Percentiles rank a stretch among this genome's conserved stretches.
phyloP scores from a whole-genome alignment of 2,113 vertebrate genomes.

The Podarcis cretensis region DNA sequence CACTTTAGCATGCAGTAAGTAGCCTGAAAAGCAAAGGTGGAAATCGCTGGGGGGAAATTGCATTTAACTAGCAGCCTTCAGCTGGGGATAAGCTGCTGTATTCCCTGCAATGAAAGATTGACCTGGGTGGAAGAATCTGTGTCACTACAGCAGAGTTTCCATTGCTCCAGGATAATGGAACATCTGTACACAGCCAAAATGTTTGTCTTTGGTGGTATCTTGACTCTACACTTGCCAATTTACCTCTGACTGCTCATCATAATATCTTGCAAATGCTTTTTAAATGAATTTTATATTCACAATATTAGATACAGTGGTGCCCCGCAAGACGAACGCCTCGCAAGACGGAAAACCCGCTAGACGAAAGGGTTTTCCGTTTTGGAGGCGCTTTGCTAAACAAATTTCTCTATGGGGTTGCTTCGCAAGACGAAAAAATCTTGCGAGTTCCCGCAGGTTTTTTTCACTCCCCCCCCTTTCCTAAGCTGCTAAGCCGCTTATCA shows the following conservation, averaged over 20 bases:
- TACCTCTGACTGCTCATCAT: conserved; percentile 53
- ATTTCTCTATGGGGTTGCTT: too few relatives aligned
- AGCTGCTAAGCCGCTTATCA: too few relatives aligned
- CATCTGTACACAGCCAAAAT: conserved; percentile 66
- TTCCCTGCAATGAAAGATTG: conserved; percentile 51
- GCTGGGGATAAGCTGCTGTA: conserved; percentile 52
- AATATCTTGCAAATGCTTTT: conserved; percentile 73
- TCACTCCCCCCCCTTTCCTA: too few relatives aligned
- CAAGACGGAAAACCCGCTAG: too few relatives aligned
- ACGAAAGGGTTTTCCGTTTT: too few relatives aligned
- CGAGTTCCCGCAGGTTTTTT: too few relatives aligned
- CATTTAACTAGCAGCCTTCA: background rate
- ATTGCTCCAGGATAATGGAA: conserved; percentile 1
- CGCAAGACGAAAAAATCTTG: too few relatives aligned
- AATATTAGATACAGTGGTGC: too few relatives aligned
- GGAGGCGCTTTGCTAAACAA: too few relatives aligned
- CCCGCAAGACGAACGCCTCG: too few relatives aligned
- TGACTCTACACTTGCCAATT: conserved; percentile 59
- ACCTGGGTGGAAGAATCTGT: background rate
- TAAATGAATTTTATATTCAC: conserved; percentile 23
- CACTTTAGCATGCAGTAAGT: background rate
- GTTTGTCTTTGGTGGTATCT: conserved; percentile 66
- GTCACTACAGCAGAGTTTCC: background rate
- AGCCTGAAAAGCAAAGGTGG: background rate
- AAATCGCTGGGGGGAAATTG: background rate